Conservation (phyloP, 2,888 invertebrate genomes). For the Ochropleura plecta region DNA sequence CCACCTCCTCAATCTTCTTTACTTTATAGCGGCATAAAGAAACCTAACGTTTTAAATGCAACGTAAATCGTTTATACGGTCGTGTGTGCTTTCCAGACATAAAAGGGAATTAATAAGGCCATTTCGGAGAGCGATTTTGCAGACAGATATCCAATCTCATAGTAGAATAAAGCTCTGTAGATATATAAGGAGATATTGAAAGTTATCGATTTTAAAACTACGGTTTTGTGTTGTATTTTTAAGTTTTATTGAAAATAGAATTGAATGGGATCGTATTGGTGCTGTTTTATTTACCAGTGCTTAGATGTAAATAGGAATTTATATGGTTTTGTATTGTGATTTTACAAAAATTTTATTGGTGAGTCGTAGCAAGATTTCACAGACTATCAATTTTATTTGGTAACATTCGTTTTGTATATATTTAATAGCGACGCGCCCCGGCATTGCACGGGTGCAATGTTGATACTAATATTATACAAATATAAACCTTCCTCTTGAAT, state of each 20-base stretch:
- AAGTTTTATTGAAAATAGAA: constrained; percentile 70
- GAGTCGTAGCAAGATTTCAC: background rate
- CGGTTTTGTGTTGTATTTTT: constrained; percentile 70
- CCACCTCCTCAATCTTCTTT: constrained; percentile 67
- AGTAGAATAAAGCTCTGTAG: constrained; percentile 77
- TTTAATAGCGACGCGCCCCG: too few species aligned
- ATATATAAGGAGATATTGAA: constrained; percentile 85
- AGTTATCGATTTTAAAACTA: constrained; percentile 85
- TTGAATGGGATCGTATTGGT: constrained; percentile 64
- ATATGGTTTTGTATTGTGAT: constrained; percentile 31
- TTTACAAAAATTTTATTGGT: background rate
- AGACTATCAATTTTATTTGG: constrained; percentile 1
- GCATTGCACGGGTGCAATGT: too few species aligned
- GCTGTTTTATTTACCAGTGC: constrained; percentile 44
- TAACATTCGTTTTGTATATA: constrained; percentile 4
- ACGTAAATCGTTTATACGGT: constrained; percentile 83
- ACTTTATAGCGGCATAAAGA: constrained; percentile 89
- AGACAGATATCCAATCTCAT: constrained; percentile 80
- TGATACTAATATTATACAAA: too few species aligned
- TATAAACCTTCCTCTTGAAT: too few species aligned
- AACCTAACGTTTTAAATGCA: constrained; percentile 84
- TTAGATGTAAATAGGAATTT: constrained; percentile 51
- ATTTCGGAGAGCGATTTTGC: constrained; percentile 84
- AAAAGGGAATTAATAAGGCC: constrained; percentile 89
- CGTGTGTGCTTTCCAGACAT: constrained; percentile 82